Conservation (phyloP, 1,140 invertebrate species). For the Trinorchestia longiramus region DNA sequence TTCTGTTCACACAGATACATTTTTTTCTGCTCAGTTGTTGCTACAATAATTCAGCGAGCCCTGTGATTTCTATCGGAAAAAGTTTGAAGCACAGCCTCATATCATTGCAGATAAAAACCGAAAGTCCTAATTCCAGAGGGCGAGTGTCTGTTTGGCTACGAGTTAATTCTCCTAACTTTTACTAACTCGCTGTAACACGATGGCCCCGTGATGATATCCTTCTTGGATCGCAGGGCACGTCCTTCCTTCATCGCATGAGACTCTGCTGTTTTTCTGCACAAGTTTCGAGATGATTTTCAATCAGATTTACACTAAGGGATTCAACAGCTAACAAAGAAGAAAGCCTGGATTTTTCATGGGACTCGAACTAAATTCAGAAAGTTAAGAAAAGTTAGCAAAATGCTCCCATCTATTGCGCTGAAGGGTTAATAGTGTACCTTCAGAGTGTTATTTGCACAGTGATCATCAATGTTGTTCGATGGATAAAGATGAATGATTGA, state of each 20-base stretch:
- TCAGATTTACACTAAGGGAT: neutral
- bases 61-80: neutral
- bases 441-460: too few species aligned
- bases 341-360: neutral
- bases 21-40: neutral
- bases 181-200: constrained; percentile 5
- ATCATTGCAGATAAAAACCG: neutral
- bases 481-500: too few species aligned
- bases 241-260: neutral
- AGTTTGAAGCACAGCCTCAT: neutral
- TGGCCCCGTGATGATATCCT: neutral
- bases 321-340: neutral
- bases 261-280: neutral
- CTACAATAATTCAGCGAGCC: neutral
- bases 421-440: too few species aligned
- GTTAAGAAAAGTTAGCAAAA: neutral
- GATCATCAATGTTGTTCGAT: too few species aligned
- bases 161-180: constrained; percentile 33
- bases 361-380: neutral
- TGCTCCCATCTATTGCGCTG: too few species aligned
- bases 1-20: neutral
- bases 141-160: constrained; percentile 5
- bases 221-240: neutral
- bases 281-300: constrained; percentile 26
- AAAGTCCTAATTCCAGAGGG: neutral